Evolutionary conservation across 1,140 invertebrate species (phyloP), one percentile per base, ranked within the genome.

Genomic region (Bactericera cockerelli): DNA sequence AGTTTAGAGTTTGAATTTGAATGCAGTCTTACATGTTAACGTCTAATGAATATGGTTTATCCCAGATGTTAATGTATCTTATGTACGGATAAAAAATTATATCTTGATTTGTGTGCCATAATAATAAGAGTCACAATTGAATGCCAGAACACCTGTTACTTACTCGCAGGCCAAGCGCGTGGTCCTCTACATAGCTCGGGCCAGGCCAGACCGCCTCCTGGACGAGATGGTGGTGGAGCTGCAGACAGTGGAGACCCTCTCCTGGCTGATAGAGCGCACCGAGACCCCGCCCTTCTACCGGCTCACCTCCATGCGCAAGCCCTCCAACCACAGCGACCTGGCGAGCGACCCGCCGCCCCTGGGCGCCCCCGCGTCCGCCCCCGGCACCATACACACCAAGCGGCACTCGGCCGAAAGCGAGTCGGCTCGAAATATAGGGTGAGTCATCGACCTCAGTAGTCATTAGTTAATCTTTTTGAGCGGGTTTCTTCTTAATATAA

Each of bases 211-310:
- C 69, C 79, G 90, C 54, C 78, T 98, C 1, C 78, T 99, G 2
- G 93, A 98, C 67, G 93, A 98, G 71, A 84, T 99, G 74, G 94
- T 98, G 88, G 84, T 84, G 13, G 94, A 98, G 73, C 75, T 99
- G 39, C 89, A 95, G 74, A 95, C 93, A 0, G 91, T 97, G 1
- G 94, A 98, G 72, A 95, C 91, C 0, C 74, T 97, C 2, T 94
- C 93, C 71, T 93, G 91, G 69, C 76, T 93, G 58, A 94, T 97
- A 64, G 94, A 97, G 70, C 75, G 93, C 54, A 98, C 92, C 0
- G 93, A 98, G 77, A 96, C 95, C 0, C 93, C 94, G 25, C 95
- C 95, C 0, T 99, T 95, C 73, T 99, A 95, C 74, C 78, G 94
- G 24, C 77, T 97, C 59, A 93, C 89, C 0, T 87, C 84, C 63